Evolutionary conservation across 2,113 vertebrate genomes (phyloP).

Genomic region (Semnornis frantzii): DNA sequence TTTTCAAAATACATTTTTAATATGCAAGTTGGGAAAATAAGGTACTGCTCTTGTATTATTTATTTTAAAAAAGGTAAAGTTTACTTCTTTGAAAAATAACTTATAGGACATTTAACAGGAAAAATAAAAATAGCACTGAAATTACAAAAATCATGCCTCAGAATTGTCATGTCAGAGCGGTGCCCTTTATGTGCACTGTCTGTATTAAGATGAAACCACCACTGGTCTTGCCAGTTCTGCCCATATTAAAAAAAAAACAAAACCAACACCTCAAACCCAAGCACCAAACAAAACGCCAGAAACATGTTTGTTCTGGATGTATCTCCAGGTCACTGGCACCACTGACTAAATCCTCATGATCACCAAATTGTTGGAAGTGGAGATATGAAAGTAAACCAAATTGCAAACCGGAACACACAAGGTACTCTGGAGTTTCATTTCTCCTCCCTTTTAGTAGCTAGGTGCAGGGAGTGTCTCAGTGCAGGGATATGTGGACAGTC

Average conservation of each 20-base stretch:
- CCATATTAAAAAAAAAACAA: not conserved
- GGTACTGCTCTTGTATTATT: not conserved
- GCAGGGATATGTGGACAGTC: not conserved
- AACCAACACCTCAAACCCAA: too few species aligned
- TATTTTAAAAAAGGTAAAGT: not conserved
- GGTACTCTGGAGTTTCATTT: not conserved
- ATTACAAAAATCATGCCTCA: not conserved
- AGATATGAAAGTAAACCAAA: not conserved
- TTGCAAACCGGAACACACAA: not conserved
- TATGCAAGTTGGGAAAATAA: not conserved
- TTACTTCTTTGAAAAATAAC: not conserved
- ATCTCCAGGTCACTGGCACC: not conserved
- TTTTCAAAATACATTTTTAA: constrained; percentile 1
- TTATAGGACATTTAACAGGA: not conserved
- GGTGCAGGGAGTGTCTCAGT: not conserved
- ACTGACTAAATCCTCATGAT: not conserved
- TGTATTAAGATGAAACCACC: not conserved
- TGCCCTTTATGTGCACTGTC: not conserved
- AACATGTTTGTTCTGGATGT: not conserved
- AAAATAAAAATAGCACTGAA: not conserved
- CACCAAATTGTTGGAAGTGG: not conserved
- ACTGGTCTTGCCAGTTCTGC: not conserved
- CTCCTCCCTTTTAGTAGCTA: not conserved
- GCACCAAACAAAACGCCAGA: not conserved
- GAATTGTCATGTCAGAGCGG: not conserved